A percentile compares a stretch with the other conserved stretches of the same genome.
phyloP scores from a whole-genome alignment of 1,140 invertebrate genomes.

The Anastrepha obliqua region DNA sequence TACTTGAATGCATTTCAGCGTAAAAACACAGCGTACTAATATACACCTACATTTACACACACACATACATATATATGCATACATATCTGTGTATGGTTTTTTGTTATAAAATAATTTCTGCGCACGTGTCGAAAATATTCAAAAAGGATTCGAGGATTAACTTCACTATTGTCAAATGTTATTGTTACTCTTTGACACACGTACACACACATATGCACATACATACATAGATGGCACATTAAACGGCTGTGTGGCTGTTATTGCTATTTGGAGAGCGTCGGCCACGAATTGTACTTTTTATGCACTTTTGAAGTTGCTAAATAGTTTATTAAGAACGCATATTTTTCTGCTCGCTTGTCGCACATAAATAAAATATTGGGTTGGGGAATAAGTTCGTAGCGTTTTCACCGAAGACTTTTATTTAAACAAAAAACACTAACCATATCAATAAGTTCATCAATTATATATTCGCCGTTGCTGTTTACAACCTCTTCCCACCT shows the following conservation, averaged over 20 bases:
- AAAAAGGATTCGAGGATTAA: slow-evolving; percentile 66
- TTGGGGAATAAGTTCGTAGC: no score
- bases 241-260: neutral
- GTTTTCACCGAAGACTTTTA: no score
- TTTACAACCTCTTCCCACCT: no score
- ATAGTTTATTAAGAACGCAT: no score
- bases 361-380: no score
- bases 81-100: neutral
- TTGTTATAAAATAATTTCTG: slow-evolving; percentile 73
- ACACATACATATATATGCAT: neutral
- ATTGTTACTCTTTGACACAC: slow-evolving; percentile 17
- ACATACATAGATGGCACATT: neutral
- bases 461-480: no score
- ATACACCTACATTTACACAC: no score
- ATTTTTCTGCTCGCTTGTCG: no score
- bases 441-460: no score
- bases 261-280: neutral
- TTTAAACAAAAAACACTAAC: no score
- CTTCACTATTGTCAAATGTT: slow-evolving; percentile 41
- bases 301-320: neutral
- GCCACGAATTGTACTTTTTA: neutral
- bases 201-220: neutral
- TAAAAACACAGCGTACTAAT: neutral
- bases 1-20: slow-evolving; percentile 30
- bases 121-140: slow-evolving; percentile 73